Base-by-base conservation (phyloP, 2,888 invertebrate species). In the Limnephilus auricula region DNA sequence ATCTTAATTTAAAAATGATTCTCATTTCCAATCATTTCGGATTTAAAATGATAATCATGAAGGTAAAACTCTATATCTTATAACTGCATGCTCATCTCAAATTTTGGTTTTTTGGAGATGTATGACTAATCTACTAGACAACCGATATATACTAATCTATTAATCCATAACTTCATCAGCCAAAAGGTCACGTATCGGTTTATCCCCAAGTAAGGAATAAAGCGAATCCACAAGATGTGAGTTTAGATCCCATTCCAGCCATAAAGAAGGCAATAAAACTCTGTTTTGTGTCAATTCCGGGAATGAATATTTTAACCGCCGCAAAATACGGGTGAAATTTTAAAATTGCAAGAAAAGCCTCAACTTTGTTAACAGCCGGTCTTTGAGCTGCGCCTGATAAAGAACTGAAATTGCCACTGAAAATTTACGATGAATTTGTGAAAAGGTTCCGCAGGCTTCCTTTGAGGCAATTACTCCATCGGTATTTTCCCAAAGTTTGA, bases 401-500 rank as follows among this genome's bases (percentile, higher is more conserved):
- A 82, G 82, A 82, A 82, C 82, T 34, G 34, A 34, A 82, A 82
- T 34, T 82, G 32, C 82, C 34, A 34, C 25, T 82, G 82, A 82
- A 37, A 65, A 65, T 65, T 37, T 82, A 82, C 82, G 32, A 37
- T 32, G 82, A 82, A 82, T 82, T 82, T 82, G 34, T 82, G 82
- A 82, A 82, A 82, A 32, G 82, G 31, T 15, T 82, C 37, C 34
- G 25, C 82, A 13, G 82, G 82, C 34, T 82, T 34, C 37, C 34
- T 82, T 32, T 13, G 25, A 82, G 34, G 82, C 82, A 82, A 85
- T 85, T 85, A 85, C 84, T 40, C 40, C 37, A 40, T 85, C n/a
- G 84, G 84, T 85, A 85, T 85, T 85, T 37, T 65, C 65, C 34
- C 40, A 40, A 40, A 85, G 30, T 40, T 85, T 40, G 45, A 85